Base-by-base conservation (phyloP, 2,113 vertebrate species). In the Cyphotilapia sp. region DNA sequence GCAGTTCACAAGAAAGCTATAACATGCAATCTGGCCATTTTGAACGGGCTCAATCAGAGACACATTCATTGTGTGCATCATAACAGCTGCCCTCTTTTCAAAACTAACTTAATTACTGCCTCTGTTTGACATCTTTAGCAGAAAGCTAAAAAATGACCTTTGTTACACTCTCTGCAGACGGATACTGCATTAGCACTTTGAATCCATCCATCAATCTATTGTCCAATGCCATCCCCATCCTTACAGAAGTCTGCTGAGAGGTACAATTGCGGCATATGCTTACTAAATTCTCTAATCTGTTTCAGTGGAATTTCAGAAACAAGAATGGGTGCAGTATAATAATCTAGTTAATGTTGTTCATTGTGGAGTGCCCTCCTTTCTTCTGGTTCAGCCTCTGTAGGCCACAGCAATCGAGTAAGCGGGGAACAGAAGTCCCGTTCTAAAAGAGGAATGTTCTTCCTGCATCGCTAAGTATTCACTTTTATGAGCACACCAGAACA, bases 381-480 rank as follows among this genome's bases (percentile, higher is more conserved):
- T 92, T 95, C 88, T 95, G 94, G 57, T 92, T 85, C 31, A 1
- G n/a, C 27, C 88, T 88, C 85, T 3, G 49, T 31, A 66, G 82
- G 49, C 86, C 85, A 92, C 94, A 93, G 89, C 93, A 94, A 94
- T 90, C 17, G 74, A 92, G 91, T 93, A 94, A 91, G 69, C 63
- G 83, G 80, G 71, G 89, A 93, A 84, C 83, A 91, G 87, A 86
- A 91, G 86, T 91, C 89, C 81, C 76, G 74, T 91, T 90, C 91
- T 90, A 93, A 88, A 82, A 47, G 59, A 85, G 87, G 84, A 95
- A 92, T 92, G 92, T 90, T 93, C 87, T 86, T 82, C 91, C 74
- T 88, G 92, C 92, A 94, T 93, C 87, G 93, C 91, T 92, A 86
- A 89, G 88, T 89, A 76, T 90, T 94, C 90, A 91, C 84, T 88